Evolutionary conservation across 2,888 invertebrate species (phyloP), one percentile per base, ranked within the genome.

Genomic region (Fragum sueziense): DNA sequence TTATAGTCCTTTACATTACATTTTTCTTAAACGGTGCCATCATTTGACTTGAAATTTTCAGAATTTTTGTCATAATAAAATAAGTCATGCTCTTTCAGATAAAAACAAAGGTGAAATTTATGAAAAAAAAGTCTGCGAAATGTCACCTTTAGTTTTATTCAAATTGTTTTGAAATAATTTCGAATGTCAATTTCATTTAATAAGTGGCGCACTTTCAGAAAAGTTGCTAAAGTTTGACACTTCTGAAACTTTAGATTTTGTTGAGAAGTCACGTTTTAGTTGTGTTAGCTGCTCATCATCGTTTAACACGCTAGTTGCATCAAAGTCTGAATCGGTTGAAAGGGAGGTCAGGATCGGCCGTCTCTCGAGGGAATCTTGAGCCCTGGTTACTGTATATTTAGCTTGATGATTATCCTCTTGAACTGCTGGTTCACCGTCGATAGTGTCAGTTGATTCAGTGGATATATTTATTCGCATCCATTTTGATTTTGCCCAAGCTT

Each of bases 401-500:
- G 41, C 17, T 41, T 9, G 41, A 14, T 41, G 41, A 9, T 11
- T 9, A 17, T 41, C 11, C 41, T 41, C 41, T 41, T 11, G 41
- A 41, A 9, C 11, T n/a, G n/a, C 20, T 29, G 25, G 17, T n/a
- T 22, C 14, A 17, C 52, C 69, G 20, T 71, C 72, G 2, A 59
- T 14, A n/a, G 71, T 67, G 14, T 76, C 70, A 22, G 33, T 41
- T 17, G 70, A 67, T 41, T 59, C 57, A 20, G 37, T 25, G 11
- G 65, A 41, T 41, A 41, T 27, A 17, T 41, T 74, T 25, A 72
- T 41, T 62, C 76, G 61, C 80, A 80, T 80, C 80, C 80, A 80
- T 67, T 76, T 80, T 27, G 76, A 65, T 41, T 76, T 80, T 34
- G 80, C 54, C 80, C 80, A 80, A 4, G 80, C 76, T 27, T 31